Evolutionary conservation across 2,113 vertebrate species (phyloP).

Genomic region (Podarcis cretensis): DNA sequence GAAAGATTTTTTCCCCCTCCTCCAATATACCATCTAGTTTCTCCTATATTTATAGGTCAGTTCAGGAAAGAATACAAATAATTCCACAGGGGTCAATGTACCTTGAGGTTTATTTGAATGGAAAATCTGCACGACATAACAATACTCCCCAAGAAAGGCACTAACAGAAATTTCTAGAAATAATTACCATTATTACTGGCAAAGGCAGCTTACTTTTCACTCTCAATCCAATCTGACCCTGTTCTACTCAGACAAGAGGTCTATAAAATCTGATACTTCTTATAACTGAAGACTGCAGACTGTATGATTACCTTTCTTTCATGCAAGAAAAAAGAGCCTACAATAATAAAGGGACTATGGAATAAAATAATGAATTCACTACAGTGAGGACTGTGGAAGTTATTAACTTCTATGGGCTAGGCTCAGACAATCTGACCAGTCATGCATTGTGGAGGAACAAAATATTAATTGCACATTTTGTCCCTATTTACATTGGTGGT

Average conservation of each 20-base stretch:
- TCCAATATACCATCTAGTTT: conserved; percentile 29
- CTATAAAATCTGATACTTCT: background rate
- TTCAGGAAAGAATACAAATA: conserved; percentile 19
- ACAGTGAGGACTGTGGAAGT: background rate
- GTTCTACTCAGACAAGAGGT: background rate
- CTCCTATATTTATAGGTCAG: conserved; percentile 45
- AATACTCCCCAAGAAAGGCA: background rate
- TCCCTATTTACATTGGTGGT: no score
- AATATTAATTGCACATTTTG: background rate
- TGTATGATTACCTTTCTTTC: background rate
- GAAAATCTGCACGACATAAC: background rate
- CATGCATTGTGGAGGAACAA: background rate
- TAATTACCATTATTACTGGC: background rate
- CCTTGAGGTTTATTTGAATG: background rate
- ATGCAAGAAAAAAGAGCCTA: background rate
- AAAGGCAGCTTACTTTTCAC: background rate
- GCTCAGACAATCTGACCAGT: conserved; percentile 19
- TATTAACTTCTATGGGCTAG: background rate
- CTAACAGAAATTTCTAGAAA: background rate
- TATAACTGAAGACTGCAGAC: conserved; percentile 19
- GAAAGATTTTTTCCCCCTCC: conserved; percentile 60
- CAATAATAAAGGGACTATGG: background rate
- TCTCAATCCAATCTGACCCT: background rate
- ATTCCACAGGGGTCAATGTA: conserved; percentile 7
- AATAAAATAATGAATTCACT: background rate